Evolutionary conservation across 2,888 invertebrate genomes (phyloP).

Genomic region (Himalopsyche japonica): DNA sequence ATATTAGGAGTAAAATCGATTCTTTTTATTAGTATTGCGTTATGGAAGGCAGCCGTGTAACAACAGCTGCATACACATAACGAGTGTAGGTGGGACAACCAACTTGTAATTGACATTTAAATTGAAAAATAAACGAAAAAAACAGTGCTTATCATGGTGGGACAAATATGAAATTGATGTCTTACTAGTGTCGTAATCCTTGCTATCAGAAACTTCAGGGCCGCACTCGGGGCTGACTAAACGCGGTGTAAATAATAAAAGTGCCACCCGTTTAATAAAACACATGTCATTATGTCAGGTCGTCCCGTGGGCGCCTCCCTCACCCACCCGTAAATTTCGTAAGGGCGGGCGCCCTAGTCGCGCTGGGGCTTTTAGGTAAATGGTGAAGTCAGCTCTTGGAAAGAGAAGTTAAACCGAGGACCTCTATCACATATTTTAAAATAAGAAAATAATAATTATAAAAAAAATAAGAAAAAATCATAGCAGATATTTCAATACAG

Average conservation of each 20-base stretch:
- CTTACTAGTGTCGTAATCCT: neutral
- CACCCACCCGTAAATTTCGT: neutral
- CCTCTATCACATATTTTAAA: neutral
- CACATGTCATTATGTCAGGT: conserved; percentile 38
- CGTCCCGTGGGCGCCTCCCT: neutral
- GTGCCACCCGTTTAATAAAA: conserved; percentile 28
- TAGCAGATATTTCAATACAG: too few species aligned
- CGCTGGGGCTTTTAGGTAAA: conserved; percentile 6
- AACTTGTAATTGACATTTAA: too few species aligned
- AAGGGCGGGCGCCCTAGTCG: neutral
- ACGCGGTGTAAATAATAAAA: conserved; percentile 29
- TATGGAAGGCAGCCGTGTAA: too few species aligned
- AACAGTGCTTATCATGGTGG: too few species aligned
- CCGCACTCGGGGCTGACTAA: neutral
- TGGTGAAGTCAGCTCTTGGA: neutral
- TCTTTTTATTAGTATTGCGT: too few species aligned
- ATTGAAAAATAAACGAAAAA: too few species aligned
- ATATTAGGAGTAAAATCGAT: too few species aligned
- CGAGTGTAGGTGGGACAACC: too few species aligned
- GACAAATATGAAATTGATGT: too few species aligned
- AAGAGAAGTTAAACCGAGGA: neutral
- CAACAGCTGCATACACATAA: too few species aligned
- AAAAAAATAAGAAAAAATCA: too few species aligned
- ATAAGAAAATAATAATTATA: too few species aligned
- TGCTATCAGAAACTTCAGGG: neutral